Evolutionary conservation across 2,888 invertebrate species (phyloP), one percentile per base, ranked within the genome.

Genomic region (Cheiracanthium punctorium): DNA sequence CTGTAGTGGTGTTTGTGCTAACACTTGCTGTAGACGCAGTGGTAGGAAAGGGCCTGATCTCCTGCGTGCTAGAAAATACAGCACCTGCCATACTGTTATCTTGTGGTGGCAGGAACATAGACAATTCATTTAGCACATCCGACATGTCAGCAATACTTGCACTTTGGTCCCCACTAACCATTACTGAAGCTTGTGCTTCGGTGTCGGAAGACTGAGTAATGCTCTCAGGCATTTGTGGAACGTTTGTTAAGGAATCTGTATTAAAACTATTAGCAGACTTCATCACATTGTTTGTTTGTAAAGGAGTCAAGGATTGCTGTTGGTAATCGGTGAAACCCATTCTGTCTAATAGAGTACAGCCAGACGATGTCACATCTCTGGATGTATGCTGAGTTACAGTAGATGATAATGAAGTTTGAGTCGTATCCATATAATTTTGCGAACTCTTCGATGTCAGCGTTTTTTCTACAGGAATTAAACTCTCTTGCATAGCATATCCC

Each of bases 361-460:
- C 85, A 8, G 85, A 85, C 1, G 85, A 65, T 37, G 85, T 85
- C 1, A 85, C 67, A 30, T 85, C 85, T 79, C 79, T 80, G 0
- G 77, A 64, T 24, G 77, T 84, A 33, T 77, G 82, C 12, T 82
- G 82, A 64, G 70, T 76, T 41, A 75, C 71, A 12, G 65, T 43
- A 29, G 80, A 32, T 17, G 52, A 32, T n/a, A 5, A 37, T 14
- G 20, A 43, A 1, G 7, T 43, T 24, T 69, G 58, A 8, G n/a
- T 64, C 7, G 20, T 24, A 30, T 71, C 41, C 41, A 58, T 30
- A 17, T 70, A 75, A 33, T 8, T 70, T 33, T 58, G 43, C 14
- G 24, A 33, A 28, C 20, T 58, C 41, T 0, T 30, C 20, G 28
- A 37, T 28, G n/a, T 80, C n/a, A 14, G n/a, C 32, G 33, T n/a